Evolutionary conservation across 1,140 invertebrate genomes (phyloP), one percentile per base, ranked within the genome.

Genomic region (Eurytemora carolleeae): DNA sequence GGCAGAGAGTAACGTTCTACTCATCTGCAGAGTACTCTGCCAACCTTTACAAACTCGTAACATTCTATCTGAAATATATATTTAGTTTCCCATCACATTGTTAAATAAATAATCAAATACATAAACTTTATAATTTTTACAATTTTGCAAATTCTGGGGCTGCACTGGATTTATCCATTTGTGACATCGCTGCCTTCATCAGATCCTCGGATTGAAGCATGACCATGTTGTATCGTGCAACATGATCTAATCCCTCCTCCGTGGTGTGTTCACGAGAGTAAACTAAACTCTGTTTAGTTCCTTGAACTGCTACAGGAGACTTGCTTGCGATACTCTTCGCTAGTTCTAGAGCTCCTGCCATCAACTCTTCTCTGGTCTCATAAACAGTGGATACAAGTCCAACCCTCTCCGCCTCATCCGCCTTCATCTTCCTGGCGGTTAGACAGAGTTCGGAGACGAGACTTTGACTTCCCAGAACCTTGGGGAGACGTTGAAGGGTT

Each of bases 131-230:
- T n/a, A n/a, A n/a, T 44, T 44, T 12, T 44, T n/a, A 44, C 31
- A 44, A n/a, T 44, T 44, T 44, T 7, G 31, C 31, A 44, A 44
- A 44, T 7, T 7, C n/a, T 44, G 31, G 31, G 31, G 31, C 7
- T 57, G 22, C 61, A 64, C 25, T 23, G 53, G 12, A 55, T 54
- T 68, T 67, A 21, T 60, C 59, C 63, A 67, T 66, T 20, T 57
- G 19, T 15, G 85, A 83, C 66, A 83, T 80, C 1, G 80, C 79
- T 22, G 88, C 80, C 69, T 85, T 88, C 53, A 82, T 71, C 63
- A 95, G 78, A 74, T 97, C 93, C 75, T 95, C 87, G 70, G 86
- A 91, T 73, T 93, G 91, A 44, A 96, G 71, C 78, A 88, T 83
- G 17, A 76, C 70, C 72, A 85, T 82, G 74, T 96, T 96, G 70